A percentile compares a stretch with the other conserved stretches of the same genome.
Evolutionary conservation across 2,797 vertebrate species (phyloP).

Genomic region (Margarornis squamiger): DNA sequence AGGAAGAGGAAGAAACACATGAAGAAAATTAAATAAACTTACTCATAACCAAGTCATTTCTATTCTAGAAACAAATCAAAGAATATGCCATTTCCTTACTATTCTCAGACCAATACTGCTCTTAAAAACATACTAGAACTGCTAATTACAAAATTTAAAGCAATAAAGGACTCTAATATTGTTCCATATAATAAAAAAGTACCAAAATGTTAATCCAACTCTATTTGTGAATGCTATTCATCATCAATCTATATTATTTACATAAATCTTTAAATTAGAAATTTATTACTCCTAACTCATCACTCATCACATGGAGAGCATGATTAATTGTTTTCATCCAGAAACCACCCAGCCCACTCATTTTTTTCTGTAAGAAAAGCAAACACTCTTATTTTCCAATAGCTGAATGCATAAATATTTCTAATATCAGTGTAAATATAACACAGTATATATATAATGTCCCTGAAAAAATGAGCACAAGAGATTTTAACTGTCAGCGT

Average conservation of each 20-base stretch:
- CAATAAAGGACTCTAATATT: not conserved
- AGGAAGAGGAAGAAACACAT: not conserved
- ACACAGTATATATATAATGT: not conserved
- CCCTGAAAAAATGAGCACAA: constrained; percentile 11
- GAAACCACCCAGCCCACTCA: not conserved
- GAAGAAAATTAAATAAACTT: constrained; percentile 31
- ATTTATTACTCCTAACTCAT: not conserved
- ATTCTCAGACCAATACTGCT: not conserved
- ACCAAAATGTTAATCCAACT: not conserved
- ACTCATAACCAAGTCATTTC: not conserved
- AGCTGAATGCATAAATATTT: constrained; percentile 2
- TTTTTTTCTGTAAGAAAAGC: not conserved
- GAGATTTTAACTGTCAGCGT: not conserved
- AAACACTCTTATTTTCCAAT: not conserved
- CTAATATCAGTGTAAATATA: not conserved
- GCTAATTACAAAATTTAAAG: not conserved
- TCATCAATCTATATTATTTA: not conserved
- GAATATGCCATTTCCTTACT: not conserved
- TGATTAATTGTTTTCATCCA: not conserved
- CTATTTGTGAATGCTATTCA: not conserved
- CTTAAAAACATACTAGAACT: not conserved
- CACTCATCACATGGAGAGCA: not conserved
- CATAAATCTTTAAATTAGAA: not conserved
- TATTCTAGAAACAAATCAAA: not conserved
- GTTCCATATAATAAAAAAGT: not conserved